These are phyloP conservation scores for Platysternon megacephalum DNA, from an alignment of 2,113 vertebrate species.

Conservation along the genomic window DNA sequence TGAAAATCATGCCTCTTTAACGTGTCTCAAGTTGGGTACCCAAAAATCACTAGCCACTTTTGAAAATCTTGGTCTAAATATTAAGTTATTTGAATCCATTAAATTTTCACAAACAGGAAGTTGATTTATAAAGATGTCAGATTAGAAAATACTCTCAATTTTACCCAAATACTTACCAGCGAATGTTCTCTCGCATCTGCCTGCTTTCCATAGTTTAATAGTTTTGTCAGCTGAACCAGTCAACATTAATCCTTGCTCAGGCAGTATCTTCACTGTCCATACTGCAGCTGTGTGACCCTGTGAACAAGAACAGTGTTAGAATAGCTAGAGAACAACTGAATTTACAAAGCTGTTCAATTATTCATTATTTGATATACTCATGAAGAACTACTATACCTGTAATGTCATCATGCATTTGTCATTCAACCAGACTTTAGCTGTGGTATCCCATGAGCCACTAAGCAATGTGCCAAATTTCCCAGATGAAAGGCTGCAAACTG, in stretches of 20 bases:
- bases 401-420: conserved; percentile 99
- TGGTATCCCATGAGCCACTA: conserved; percentile 98
- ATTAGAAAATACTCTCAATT: neutral
- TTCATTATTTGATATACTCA: neutral
- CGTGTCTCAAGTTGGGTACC: neutral
- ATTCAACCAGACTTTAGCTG: conserved; percentile 96
- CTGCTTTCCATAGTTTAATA: conserved; percentile 98
- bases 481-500: conserved; percentile 95
- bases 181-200: conserved; percentile 93
- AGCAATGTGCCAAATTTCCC: conserved; percentile 97
- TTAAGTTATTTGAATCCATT: neutral
- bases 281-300: conserved; percentile 96
- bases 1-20: neutral
- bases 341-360: neutral
- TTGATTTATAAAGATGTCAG: neutral
- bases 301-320: conserved; percentile 24
- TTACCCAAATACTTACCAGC: conserved; percentile 80
- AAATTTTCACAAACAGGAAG: neutral
- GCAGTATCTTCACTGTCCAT: conserved; percentile 94
- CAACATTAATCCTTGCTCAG: conserved; percentile 96
- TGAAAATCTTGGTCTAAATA: neutral
- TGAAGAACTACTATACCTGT: conserved; percentile 82
- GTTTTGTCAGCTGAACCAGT: conserved; percentile 97
- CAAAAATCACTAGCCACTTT: neutral
- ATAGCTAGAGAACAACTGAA: neutral